Conservation (phyloP, 2,888 invertebrate species). For the Drosophila colorata region DNA sequence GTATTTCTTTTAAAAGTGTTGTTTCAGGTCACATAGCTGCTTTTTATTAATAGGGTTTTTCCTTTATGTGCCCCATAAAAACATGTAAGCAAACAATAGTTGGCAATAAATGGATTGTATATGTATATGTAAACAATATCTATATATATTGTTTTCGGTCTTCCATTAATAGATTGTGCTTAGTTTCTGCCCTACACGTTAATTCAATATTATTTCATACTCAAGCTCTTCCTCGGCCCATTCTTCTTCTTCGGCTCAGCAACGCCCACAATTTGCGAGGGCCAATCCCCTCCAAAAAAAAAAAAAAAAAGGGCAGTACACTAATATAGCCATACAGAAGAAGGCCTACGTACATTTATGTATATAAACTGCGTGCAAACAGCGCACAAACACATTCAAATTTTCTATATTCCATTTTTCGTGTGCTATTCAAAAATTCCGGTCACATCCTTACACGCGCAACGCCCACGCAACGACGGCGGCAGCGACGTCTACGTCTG, state of each 20-base stretch:
- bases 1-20: no score
- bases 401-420: conserved; percentile 76
- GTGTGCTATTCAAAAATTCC: conserved; percentile 76
- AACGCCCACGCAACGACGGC: conserved; percentile 66
- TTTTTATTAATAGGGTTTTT: no score
- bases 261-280: conserved; percentile 59
- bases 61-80: no score
- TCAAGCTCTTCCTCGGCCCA: conserved; percentile 2
- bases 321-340: conserved; percentile 61
- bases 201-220: conserved; percentile 37
- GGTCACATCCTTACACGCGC: conserved; percentile 80
- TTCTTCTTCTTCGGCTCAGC: conserved; percentile 18
- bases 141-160: no score
- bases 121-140: no score
- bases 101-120: no score
- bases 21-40: no score
- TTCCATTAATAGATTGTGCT: not conserved
- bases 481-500: conserved; percentile 3
- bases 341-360: not conserved
- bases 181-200: conserved; percentile 17
- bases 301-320: conserved; percentile 25
- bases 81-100: no score
- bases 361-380: not conserved
- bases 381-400: conserved; percentile 23
- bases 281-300: conserved; percentile 9